Evolutionary conservation across 2,888 invertebrate genomes (phyloP), one percentile per base, ranked within the genome.

Genomic region (Apoda limacodes): DNA sequence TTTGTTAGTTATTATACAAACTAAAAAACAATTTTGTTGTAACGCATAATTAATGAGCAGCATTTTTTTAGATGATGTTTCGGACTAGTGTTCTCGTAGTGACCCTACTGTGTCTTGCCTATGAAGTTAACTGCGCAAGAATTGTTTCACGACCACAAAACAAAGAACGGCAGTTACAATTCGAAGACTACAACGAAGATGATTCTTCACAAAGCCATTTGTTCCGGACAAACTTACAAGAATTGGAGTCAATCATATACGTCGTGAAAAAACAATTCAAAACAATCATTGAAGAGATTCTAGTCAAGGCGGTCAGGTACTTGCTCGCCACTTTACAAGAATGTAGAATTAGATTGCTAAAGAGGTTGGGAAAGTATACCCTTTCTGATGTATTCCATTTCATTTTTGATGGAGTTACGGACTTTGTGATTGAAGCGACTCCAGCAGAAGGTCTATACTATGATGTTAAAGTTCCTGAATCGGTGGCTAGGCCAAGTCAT

Each of bases 341-440:
- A 9, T 49, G 52, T n/a, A 70, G 61, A 45, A 35, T 53, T n/a
- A 53, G 50, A 12, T 13, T 71, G 2, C 35, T 68, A 3, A 58
- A 50, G 21, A 62, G 52, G 37, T 45, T 70, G 3, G 54, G 52
- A 25, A 43, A 42, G 5, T 60, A 57, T 24, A 58, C 62, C 0
- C 23, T 71, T 3, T 51, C 63, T 2, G 62, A 67, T 33, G 36
- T 66, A 3, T 46, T 68, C 2, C 48, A 54, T 14, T 37, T 46
- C 2, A 24, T 55, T 2, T 52, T 66, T 21, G 57, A 66, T 26
- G 55, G 58, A 12, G 39, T 67, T 2, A 41, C 46, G 12, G 55
- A 57, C 22, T 49, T 64, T n/a, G 41, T 62, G 1, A 30, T 42
- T 10, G 48, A 49, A 9, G 28, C 45, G 6, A 41, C 50, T 2